Evolutionary conservation across 2,113 vertebrate species (phyloP), one percentile per base, ranked within the genome.

Genomic region (Megaceryle torquata): DNA sequence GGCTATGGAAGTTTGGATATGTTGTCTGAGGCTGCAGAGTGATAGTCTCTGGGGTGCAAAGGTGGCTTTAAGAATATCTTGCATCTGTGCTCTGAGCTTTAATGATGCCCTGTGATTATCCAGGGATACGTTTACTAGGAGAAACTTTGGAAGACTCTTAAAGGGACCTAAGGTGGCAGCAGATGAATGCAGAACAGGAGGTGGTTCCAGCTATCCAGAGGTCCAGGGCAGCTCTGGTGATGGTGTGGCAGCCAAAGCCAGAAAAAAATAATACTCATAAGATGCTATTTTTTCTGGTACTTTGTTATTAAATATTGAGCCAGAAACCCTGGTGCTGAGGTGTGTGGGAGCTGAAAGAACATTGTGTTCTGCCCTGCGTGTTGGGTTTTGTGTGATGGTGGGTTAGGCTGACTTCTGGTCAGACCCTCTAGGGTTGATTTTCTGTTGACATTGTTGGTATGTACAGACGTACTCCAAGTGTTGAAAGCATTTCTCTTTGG

Each of bases 291-390:
- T 28, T 54, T 54, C 53, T 54, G 53, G 9, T 54, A 28, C 20
- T 51, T 51, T 11, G 15, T 17, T 11, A 15, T 16, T 9, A 18
- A 28, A 43, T 9, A 6, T 61, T 3, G 31, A 68, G 69, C 20
- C 61, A 28, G 41, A 61, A 48, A 11, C 13, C 29, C 56, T 43
- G 48, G 21, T 0, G 1, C 33, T 31, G 75, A 29, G n/a, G 17
- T 11, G 59, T 18, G 67, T 1, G 3, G 80, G 53, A 68, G 35
- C 48, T 13, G 18, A 28, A 26, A 11, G 35, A 41, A 41, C 28
- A 25, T 6, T 0, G 2, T 21, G 60, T 37, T 39, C 25, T 61
- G 69, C 61, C 68, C 25, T 15, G 1, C 14, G 0, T 7, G 0
- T 5, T 0, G 8, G 26, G 77, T 33, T 69, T 43, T 24, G 69